Conservation (phyloP, 2,888 invertebrate species). For the Philereme vetulata region DNA sequence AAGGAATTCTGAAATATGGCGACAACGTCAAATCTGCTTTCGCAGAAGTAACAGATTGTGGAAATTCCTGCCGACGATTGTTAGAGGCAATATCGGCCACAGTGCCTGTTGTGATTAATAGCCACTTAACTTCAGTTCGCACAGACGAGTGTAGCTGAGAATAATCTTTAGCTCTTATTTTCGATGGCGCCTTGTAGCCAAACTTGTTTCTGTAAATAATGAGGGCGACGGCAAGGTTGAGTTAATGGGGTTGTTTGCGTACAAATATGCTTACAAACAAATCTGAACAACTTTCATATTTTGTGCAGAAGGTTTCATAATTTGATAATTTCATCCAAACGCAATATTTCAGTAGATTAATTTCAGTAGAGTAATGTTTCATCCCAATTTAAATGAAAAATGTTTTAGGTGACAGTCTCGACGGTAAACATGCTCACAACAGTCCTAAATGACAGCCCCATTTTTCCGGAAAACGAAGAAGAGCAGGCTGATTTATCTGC, state of each 20-base stretch:
- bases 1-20: conserved; percentile 36
- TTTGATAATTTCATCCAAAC: conserved; percentile 26
- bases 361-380: conserved; percentile 18
- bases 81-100: conserved; percentile 34
- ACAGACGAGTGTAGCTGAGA: conserved; percentile 45
- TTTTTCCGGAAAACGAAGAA: conserved; percentile 91
- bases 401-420: conserved; percentile 88
- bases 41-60: conserved; percentile 43
- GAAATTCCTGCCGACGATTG: conserved; percentile 37
- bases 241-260: conserved; percentile 38
- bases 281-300: conserved; percentile 14
- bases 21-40: conserved; percentile 37
- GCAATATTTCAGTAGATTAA: conserved; percentile 14
- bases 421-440: conserved; percentile 96
- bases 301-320: conserved; percentile 21
- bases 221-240: conserved; percentile 16
- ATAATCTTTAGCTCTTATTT: conserved; percentile 50
- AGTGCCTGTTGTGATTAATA: conserved; percentile 51
- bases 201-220: conserved; percentile 30
- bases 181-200: conserved; percentile 43
- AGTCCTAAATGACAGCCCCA: conserved; percentile 93
- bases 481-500: conserved; percentile 87
- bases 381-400: conserved; percentile 29
- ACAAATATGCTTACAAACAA: conserved; percentile 22
- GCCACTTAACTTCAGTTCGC: conserved; percentile 51